A percentile compares a stretch with the other conserved stretches of the same genome.
Conservation (phyloP, 1,140 invertebrate species). For the Gyrodactylus salaris region DNA sequence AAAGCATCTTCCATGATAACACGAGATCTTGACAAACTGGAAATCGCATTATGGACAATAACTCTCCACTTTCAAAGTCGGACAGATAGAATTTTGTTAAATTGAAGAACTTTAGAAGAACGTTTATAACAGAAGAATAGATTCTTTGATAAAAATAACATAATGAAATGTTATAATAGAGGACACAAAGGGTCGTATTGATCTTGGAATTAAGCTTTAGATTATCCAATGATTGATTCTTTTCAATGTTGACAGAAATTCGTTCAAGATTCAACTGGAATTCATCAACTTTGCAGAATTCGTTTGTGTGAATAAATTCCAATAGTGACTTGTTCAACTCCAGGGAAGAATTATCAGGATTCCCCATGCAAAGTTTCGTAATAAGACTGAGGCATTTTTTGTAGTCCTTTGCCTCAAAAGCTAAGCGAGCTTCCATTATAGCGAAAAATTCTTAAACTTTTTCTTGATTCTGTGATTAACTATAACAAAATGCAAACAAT, state of each 20-base stretch:
- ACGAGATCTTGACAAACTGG: neutral
- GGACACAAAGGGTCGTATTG: neutral
- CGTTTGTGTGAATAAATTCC: neutral
- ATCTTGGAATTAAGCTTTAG: neutral
- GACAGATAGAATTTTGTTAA: neutral
- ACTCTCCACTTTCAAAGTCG: neutral
- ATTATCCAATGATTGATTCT: neutral
- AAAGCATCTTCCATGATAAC: neutral
- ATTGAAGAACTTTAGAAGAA: neutral
- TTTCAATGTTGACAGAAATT: neutral
- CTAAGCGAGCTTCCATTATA: neutral
- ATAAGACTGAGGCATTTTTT: neutral
- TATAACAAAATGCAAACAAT: too few species aligned
- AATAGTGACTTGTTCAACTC: neutral
- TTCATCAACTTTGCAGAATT: neutral
- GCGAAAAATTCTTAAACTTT: too few species aligned
- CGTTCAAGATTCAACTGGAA: neutral
- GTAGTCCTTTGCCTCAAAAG: neutral
- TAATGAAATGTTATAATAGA: neutral
- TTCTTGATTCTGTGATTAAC: too few species aligned
- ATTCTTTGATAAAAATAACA: neutral
- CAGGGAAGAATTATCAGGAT: neutral
- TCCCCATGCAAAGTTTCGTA: neutral
- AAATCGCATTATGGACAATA: neutral
- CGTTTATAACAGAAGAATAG: neutral